Base-by-base conservation (phyloP, 1,140 invertebrate genomes). In the Heliconius congener region DNA sequence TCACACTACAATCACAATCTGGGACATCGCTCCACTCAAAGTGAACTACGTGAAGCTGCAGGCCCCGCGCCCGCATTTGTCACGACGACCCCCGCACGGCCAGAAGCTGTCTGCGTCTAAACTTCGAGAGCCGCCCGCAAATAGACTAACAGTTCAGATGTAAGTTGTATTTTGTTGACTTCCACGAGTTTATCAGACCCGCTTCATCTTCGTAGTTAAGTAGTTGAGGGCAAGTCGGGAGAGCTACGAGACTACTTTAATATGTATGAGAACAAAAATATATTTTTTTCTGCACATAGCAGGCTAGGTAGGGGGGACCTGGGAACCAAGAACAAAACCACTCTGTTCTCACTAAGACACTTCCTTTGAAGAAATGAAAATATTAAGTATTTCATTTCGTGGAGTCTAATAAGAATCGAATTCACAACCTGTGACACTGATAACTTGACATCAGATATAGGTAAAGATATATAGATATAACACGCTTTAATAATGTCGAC, bases 121-220 rank as follows among this genome's bases (percentile, higher is more conserved):
- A 55, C 37, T 57, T 74, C 4, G 34, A 74, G 52, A 74, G 8
- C 73, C n/a, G 60, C 13, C 23, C 37, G 73, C 52, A 74, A 74
- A 74, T 74, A 74, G 73, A 74, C 50, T 73, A 73, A 73, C 34
- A n/a, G 73, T 74, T 57, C 39, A 57, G 55, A 52, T 57, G 73
- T 18, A 74, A 74, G 30, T 74, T 74, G 50, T 5, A 74, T 60
- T 74, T 57, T 57, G 50, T 74, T 74, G 73, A 74, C 73, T 74
- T 74, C 46, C 50, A 9, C 34, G 16, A 30, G 73, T 74, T 57
- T 60, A 30, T 11, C 16, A 13, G 42, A 3, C 34, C 46, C n/a
- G 50, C 73, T 39, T 34, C 11, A 50, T 39, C 71, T 19, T 57
- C 27, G 34, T 74, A 18, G 50, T 37, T 42, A 18, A 52, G 19